These are phyloP conservation scores for Machaerirhynchus nigripectus DNA, from an alignment of 2,113 vertebrate species.

Conservation along the genomic window DNA sequence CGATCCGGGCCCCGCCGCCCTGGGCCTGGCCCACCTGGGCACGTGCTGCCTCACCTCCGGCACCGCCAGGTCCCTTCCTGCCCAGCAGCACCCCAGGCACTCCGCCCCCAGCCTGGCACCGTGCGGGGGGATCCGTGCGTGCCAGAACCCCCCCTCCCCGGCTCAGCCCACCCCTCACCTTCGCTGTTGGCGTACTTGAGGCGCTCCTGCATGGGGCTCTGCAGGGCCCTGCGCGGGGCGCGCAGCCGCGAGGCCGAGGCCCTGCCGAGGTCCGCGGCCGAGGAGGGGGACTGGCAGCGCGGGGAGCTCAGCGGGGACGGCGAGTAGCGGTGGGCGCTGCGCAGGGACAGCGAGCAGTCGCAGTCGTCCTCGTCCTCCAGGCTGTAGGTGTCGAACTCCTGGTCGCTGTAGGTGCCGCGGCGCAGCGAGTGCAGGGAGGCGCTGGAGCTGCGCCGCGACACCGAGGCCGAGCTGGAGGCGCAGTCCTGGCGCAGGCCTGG, in stretches of 20 bases:
- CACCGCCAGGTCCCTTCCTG: neutral
- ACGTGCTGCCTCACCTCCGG: no score
- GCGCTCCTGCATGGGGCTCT: conserved; percentile 78
- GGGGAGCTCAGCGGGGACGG: conserved; percentile 86
- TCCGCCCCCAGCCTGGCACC: neutral
- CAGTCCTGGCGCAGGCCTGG: conserved; percentile 89
- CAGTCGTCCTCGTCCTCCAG: conserved; percentile 85
- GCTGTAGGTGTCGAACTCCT: conserved; percentile 88
- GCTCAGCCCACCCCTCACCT: conserved; percentile 57
- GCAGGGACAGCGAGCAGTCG: conserved; percentile 77
- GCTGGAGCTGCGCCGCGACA: conserved; percentile 85
- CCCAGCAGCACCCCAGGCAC: no score
- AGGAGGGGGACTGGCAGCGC: conserved; percentile 84
- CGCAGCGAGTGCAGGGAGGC: conserved; percentile 87
- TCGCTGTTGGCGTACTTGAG: conserved; percentile 84
- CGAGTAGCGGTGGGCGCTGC: conserved; percentile 76
- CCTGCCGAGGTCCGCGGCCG: conserved; percentile 67
- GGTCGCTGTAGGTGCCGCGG: conserved; percentile 88
- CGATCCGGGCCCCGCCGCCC: accelerated
- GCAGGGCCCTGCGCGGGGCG: conserved; percentile 76
- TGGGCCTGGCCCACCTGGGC: no score
- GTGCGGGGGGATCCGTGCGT: accelerated
- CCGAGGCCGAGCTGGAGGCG: conserved; percentile 85
- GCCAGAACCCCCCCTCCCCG: accelerated
- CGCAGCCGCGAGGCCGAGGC: conserved; percentile 70